Evolutionary conservation across 37 sponge, comb jelly and placozoan genomes (phyloP).

Genomic region (Hexactinellida sp.): DNA sequence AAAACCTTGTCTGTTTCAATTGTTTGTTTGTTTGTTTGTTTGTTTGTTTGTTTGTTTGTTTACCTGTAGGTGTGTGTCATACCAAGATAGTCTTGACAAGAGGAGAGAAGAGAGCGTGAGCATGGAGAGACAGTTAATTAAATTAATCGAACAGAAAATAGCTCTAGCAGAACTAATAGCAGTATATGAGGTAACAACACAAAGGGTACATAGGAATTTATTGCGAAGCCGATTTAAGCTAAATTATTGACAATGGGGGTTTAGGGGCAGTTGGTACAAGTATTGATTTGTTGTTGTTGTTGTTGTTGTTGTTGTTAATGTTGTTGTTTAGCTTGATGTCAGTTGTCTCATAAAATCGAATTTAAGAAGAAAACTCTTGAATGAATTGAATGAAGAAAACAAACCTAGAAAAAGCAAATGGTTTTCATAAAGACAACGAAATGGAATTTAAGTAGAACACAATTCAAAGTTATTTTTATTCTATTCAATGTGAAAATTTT

Average conservation of each 20-base stretch:
- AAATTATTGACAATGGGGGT: no score
- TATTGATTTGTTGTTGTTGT: background rate
- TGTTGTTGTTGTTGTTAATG: background rate
- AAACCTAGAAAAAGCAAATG: background rate
- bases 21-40: no score
- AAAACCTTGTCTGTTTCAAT: no score
- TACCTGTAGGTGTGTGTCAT: background rate
- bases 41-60: no score
- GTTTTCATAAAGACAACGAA: background rate
- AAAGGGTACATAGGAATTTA: no score
- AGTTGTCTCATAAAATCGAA: background rate
- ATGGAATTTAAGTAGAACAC: background rate
- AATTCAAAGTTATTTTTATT: no score
- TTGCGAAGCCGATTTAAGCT: no score
- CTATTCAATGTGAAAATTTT: no score
- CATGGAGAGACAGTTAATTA: background rate
- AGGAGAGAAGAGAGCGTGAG: background rate
- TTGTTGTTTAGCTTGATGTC: background rate
- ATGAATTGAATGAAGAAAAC: background rate
- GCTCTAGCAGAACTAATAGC: background rate
- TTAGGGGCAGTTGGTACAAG: no score
- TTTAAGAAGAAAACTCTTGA: background rate
- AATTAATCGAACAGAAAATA: background rate
- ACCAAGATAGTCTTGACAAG: background rate
- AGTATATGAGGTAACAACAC: background rate